These are phyloP conservation scores for Ecliptopera silaceata DNA, from an alignment of 2,888 invertebrate species.

Conservation along the genomic window DNA sequence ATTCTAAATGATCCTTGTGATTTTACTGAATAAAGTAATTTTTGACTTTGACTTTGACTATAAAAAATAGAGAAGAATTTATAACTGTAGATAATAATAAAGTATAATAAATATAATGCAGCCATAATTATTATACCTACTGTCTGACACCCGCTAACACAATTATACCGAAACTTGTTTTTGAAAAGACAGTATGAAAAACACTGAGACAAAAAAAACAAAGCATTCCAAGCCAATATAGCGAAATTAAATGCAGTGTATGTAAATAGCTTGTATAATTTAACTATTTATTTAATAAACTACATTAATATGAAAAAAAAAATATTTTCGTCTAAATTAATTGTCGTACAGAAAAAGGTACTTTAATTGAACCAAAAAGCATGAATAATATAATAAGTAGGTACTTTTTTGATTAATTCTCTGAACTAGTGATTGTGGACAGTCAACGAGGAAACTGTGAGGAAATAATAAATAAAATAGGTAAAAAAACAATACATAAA, in stretches of 20 bases:
- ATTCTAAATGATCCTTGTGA: too few relatives aligned
- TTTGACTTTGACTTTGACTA: too few relatives aligned
- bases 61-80: too few relatives aligned
- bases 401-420: not conserved
- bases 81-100: too few relatives aligned
- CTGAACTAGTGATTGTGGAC: constrained; percentile 1
- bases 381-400: constrained; percentile 6
- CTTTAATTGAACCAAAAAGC: too few relatives aligned
- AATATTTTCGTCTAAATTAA: too few relatives aligned
- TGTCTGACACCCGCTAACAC: constrained; percentile 5
- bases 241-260: not conserved
- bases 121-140: constrained; percentile 12
- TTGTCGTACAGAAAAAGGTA: too few relatives aligned
- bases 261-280: too few relatives aligned
- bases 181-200: constrained; percentile 10
- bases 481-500: too few relatives aligned
- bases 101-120: too few relatives aligned
- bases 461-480: not conserved
- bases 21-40: too few relatives aligned
- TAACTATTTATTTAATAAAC: constrained; percentile 5
- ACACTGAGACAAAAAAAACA: constrained; percentile 9
- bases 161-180: constrained; percentile 10
- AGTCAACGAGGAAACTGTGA: not conserved
- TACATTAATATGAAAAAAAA: constrained; percentile 3
- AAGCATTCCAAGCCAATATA: not conserved